Conservation (phyloP, 2,113 vertebrate genomes). For the Equus przewalskii region DNA sequence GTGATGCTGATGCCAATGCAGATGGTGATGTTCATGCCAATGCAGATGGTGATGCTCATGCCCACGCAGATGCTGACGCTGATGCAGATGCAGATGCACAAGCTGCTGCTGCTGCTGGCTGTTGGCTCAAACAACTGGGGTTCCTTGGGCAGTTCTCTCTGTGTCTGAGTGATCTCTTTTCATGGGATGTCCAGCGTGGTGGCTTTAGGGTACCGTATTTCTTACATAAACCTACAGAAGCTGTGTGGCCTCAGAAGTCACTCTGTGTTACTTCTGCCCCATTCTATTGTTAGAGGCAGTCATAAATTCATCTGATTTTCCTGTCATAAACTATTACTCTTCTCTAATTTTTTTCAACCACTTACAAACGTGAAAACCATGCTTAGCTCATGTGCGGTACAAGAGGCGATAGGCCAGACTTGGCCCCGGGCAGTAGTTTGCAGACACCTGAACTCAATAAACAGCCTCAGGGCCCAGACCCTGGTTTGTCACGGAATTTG, state of each 20-base stretch:
- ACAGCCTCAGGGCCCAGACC: slow-evolving; percentile 69
- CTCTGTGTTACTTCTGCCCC: not conserved
- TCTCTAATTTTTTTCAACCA: not conserved
- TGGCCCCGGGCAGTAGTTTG: not conserved
- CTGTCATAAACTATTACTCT: not conserved
- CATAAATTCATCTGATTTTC: not conserved
- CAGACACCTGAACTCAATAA: not conserved
- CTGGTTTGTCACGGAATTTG: slow-evolving; percentile 34
- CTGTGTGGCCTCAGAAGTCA: not conserved
- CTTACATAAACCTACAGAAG: not conserved
- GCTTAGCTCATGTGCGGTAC: not conserved
- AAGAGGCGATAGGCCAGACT: not conserved
- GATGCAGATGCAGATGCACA: not conserved
- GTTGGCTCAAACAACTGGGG: too few species aligned
- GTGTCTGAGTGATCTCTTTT: not conserved
- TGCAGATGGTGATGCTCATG: not conserved
- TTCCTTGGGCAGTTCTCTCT: not conserved
- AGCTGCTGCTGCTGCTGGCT: not conserved
- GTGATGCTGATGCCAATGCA: too few species aligned
- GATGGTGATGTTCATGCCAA: accelerated
- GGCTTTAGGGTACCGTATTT: not conserved
- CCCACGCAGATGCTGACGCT: not conserved
- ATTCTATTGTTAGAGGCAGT: not conserved
- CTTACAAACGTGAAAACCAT: not conserved
- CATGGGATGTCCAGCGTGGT: not conserved